Conservation (phyloP, 2,113 vertebrate genomes). For the Triplophysa siluroides region DNA sequence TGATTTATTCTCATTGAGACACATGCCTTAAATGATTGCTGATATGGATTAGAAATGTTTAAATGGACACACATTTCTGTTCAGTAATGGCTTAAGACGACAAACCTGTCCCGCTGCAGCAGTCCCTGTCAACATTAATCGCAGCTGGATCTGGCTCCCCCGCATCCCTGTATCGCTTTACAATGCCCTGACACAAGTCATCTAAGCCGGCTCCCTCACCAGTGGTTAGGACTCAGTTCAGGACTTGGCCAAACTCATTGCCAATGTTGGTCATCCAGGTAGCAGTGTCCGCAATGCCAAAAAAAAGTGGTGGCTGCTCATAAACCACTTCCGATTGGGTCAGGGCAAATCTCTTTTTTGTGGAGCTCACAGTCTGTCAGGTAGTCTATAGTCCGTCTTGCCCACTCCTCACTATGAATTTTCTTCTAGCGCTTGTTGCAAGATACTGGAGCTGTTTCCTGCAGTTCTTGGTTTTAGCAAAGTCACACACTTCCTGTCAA, state of each 20-base stretch:
- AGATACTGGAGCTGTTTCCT: conserved; percentile 17
- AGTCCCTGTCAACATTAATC: conserved; percentile 57
- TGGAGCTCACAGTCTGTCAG: conserved; percentile 43
- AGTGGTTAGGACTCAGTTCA: conserved; percentile 51
- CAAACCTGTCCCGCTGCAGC: conserved; percentile 51
- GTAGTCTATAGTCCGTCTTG: not conserved
- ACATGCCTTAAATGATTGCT: not conserved
- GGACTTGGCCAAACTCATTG: conserved; percentile 47
- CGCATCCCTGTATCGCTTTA: conserved; percentile 32
- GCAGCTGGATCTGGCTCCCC: conserved; percentile 45
- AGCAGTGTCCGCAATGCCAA: conserved; percentile 12
- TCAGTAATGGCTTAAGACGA: not conserved
- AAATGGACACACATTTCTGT: not conserved
- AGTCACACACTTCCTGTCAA: conserved; percentile 45
- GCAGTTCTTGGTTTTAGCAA: not conserved
- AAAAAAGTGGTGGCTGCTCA: conserved; percentile 32
- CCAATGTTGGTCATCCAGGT: not conserved
- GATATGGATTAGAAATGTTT: not conserved
- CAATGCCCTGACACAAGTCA: not conserved
- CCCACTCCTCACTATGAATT: conserved; percentile 48
- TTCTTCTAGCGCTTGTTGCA: conserved; percentile 39
- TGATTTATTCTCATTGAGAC: no score
- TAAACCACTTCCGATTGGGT: not conserved
- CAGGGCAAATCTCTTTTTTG: conserved; percentile 14
- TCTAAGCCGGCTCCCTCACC: conserved; percentile 40